These are phyloP conservation scores for Aphrophora alni DNA, from an alignment of 2,888 invertebrate genomes.

Conservation along the genomic window DNA sequence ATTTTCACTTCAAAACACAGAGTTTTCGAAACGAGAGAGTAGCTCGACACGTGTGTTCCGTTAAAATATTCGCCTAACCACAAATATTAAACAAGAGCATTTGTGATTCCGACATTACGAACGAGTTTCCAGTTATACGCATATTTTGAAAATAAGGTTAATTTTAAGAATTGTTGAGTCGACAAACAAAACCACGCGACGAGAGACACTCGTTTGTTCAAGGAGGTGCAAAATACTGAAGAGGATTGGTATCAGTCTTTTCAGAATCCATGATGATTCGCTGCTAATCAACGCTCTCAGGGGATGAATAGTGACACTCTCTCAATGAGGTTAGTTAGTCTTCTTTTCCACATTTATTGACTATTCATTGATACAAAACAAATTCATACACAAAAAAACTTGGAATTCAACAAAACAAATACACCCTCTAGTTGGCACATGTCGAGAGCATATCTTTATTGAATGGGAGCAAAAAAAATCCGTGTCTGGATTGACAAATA, in stretches of 20 bases:
- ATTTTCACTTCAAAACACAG: too few relatives aligned
- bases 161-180: background rate
- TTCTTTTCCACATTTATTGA: background rate
- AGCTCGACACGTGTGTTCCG: too few relatives aligned
- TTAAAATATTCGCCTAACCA: too few relatives aligned
- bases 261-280: background rate
- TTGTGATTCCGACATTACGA: background rate
- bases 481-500: background rate
- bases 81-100: too few relatives aligned
- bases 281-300: background rate
- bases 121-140: background rate
- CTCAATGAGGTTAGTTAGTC: background rate
- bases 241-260: background rate
- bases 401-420: background rate
- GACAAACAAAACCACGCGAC: background rate
- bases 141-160: background rate
- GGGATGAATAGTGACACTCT: background rate
- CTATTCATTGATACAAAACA: background rate
- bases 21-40: too few relatives aligned
- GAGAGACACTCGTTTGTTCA: conserved; percentile 25
- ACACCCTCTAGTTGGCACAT: background rate
- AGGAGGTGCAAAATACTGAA: conserved; percentile 20
- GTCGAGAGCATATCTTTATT: background rate
- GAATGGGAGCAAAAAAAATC: background rate
- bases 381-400: background rate